These are phyloP conservation scores for Pseudomyrmex concolor DNA, from an alignment of 1,140 invertebrate genomes.

Conservation along the genomic window DNA sequence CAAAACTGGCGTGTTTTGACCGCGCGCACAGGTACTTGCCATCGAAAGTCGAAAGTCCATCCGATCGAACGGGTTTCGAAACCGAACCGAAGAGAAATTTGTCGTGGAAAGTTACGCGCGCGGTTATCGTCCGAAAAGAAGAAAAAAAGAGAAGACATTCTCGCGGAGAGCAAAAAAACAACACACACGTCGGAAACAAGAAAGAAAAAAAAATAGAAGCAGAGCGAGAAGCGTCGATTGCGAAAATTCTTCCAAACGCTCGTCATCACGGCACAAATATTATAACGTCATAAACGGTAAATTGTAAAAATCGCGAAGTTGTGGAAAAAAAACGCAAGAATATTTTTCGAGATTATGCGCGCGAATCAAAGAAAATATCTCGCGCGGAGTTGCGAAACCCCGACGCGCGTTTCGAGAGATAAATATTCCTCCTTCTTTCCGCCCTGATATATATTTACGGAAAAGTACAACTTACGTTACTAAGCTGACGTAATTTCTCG, in stretches of 20 bases:
- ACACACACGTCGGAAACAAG: constrained; percentile 2
- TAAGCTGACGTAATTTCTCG: no score
- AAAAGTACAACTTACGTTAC: no score
- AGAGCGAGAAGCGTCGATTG: neutral
- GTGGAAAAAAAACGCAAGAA: no score
- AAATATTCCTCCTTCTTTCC: no score
- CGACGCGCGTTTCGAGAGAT: no score
- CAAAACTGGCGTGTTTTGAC: constrained; percentile 15
- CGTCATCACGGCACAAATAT: no score
- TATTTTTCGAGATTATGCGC: no score
- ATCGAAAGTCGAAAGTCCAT: constrained; percentile 69
- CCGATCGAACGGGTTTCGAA: constrained; percentile 74
- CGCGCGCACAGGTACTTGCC: neutral
- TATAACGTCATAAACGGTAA: no score
- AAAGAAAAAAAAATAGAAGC: neutral
- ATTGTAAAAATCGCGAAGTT: no score
- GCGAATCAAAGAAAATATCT: no score
- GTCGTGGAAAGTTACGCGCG: constrained; percentile 69
- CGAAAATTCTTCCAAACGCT: neutral
- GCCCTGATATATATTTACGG: no score
- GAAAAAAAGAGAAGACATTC: constrained; percentile 19
- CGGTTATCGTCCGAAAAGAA: constrained; percentile 41
- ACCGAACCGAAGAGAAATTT: constrained; percentile 69
- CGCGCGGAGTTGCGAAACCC: no score
- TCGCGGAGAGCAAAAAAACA: neutral